Percentiles rank a stretch among this genome's conserved stretches.
These are phyloP conservation scores for Morbakka virulenta DNA, from an alignment of 30 jellyfish, hydroid and myxozoan genomes.

Conservation along the genomic window DNA sequence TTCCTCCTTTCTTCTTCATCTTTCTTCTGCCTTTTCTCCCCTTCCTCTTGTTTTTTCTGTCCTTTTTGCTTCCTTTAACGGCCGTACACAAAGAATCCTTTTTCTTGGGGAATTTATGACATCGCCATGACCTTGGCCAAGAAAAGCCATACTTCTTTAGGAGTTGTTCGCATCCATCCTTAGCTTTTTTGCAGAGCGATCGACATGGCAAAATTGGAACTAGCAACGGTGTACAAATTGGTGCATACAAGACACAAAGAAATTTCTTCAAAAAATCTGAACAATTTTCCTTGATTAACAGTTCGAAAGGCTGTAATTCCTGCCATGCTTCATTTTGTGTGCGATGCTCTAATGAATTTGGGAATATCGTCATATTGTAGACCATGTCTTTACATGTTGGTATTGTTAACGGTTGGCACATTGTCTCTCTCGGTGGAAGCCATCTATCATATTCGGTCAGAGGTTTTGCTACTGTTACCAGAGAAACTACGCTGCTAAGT, in stretches of 20 bases:
- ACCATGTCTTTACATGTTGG: conserved; percentile 73
- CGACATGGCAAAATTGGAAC: conserved; percentile 92
- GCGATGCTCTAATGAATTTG: conserved; percentile 67
- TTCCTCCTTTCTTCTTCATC: background rate
- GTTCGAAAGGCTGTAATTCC: conserved; percentile 51
- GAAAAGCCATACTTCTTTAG: conserved; percentile 60
- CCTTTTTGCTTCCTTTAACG: background rate
- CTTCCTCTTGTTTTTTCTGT: background rate
- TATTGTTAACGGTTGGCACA: conserved; percentile 75
- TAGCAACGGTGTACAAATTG: conserved; percentile 52
- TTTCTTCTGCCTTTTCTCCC: conserved; percentile 6
- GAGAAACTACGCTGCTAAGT: background rate
- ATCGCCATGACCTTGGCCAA: conserved; percentile 75
- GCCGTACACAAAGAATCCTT: conserved; percentile 63
- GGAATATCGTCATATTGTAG: conserved; percentile 78
- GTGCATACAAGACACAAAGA: conserved; percentile 87
- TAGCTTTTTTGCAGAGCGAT: conserved; percentile 63
- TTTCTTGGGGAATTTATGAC: conserved; percentile 72
- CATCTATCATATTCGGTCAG: conserved; percentile 6
- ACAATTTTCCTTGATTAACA: conserved; percentile 53
- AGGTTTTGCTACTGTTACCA: background rate
- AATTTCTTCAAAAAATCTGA: conserved; percentile 58
- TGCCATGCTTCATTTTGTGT: conserved; percentile 69
- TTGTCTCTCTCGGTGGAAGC: conserved; percentile 32
- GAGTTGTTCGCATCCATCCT: conserved; percentile 53